Evolutionary conservation across 2,888 invertebrate species (phyloP), one percentile per base, ranked within the genome.

Genomic region (Merodon equestris): DNA sequence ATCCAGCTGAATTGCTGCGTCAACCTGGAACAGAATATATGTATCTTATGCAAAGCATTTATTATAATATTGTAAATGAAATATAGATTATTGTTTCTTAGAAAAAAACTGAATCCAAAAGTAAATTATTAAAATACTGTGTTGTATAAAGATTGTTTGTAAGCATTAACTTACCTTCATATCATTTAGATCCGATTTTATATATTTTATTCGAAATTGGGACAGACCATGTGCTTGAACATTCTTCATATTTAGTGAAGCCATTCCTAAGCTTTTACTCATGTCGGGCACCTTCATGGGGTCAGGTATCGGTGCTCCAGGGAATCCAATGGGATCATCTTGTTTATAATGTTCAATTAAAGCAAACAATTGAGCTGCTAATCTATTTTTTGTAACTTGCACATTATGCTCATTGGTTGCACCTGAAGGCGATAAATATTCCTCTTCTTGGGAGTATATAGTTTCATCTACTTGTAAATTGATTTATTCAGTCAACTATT

Each of bases 291-390:
- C 93, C 0, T 91, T 89, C 90, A 95, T 92, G 0, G 97, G 96
- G 85, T 96, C 96, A 0, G 94, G 94, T 58, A 96, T 91, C 0
- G 93, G 92, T 0, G 92, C 93, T 0, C 94, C 94, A 0, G 96
- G 96, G n/a, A 96, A 86, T 5, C 95, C 95, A 4, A 94, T 90
- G 0, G 95, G 95, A 87, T 96, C 94, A 13, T 92, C 91, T 84
- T 95, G 92, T 87, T 96, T 94, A 87, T 93, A 96, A 86, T 96
- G 95, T 68, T 94, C 93, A 42, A 96, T 85, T 9, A 95, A 90
- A 7, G 90, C 90, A 51, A 93, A 89, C 48, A 96, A 91, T 85
- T 93, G 93, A 72, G 94, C 92, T 68, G 94, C 94, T 51, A 96
- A 89, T 84, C 92, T 93, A 85, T 93, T 91, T 86, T 94, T 92